Evolutionary conservation across 2,797 vertebrate species (phyloP), one percentile per base, ranked within the genome.

Genomic region (Xenops minutus): DNA sequence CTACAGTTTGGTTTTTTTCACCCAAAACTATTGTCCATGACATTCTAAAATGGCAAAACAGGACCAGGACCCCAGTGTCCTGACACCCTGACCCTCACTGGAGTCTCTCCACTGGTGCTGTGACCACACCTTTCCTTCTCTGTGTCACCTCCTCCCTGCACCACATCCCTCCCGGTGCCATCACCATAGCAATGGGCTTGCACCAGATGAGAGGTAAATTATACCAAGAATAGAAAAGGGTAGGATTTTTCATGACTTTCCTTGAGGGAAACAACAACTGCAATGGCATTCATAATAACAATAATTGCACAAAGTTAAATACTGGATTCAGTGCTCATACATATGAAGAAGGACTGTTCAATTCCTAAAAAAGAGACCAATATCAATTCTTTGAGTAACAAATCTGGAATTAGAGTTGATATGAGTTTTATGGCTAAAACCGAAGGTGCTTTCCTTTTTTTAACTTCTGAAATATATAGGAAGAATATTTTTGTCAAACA

Each of bases 91-190:
- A 7, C 12, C 23, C 23, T 54, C 56, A 32, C 5, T 54, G 68
- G 51, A 63, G 51, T 14, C 0, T 0, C 49, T 36, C 6, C 0
- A 0, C 55, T 32, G 23, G 36, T 55, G 36, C 54, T 0, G 2
- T 18, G 41, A 55, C 67, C 39, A 6, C 21, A 12, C 1, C 1
- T 49, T 84, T 84, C 64, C 48, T 48, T 67, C 41, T 43, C 36
- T 23, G 11, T 22, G 22, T 41, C n/a, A 16, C 19, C 26, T 83
- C 37, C 64, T 66, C 74, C 77, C 39, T 0, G 0, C 48, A 66
- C 71, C 48, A 44, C 52, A 58, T 69, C 37, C 8, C 3, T 3
- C 69, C 55, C 34, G 37, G 36, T 80, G 64, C 88, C 64, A 93
- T 46, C 56, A 30, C 59, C 63, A 86, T 58, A 91, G 69, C 41